A percentile compares a stretch with the other conserved stretches of the same genome.
Evolutionary conservation across 2,113 vertebrate genomes (phyloP).

Genomic region (rabbit (Oryctolagus cuniculus)): mOryCun1.1 NC_091438.1:162162501-162163000

Average conservation of each 20-base stretch:
- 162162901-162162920: not conserved
- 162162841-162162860: accelerated
- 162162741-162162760: too few relatives aligned
- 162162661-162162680: too few relatives aligned
- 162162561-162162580: too few relatives aligned
- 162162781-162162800: accelerated
- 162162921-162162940: not conserved
- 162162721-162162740: too few relatives aligned
- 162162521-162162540: not conserved
- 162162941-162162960: too few relatives aligned
- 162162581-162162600: not conserved
- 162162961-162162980: accelerated
- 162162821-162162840: not conserved
- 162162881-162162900: too few relatives aligned
- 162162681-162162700: not conserved
- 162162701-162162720: too few relatives aligned
- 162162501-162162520: not conserved
- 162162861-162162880: too few relatives aligned
- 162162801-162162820: accelerated
- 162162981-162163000: not conserved
- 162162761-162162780: too few relatives aligned
- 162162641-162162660: too few relatives aligned
- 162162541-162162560: not conserved
- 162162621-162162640: too few relatives aligned
- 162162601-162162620: not conserved